Base-by-base conservation (phyloP, 2,888 invertebrate genomes). In the Caenorhabditis becei region DNA sequence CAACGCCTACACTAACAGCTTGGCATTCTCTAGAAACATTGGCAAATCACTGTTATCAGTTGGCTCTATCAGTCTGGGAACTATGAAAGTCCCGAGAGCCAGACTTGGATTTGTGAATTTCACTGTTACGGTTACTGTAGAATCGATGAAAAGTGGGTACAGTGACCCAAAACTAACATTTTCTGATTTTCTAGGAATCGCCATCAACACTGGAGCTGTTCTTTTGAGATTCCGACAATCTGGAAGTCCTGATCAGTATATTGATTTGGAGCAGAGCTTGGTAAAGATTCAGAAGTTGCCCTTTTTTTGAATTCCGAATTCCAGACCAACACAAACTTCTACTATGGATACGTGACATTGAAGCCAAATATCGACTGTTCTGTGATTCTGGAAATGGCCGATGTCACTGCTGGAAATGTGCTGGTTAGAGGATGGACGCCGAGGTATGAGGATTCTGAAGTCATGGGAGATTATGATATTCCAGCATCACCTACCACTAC, bases 321-420 rank as follows among this genome's bases (percentile, higher is more conserved):
- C n/a, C n/a, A n/a, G n/a, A n/a, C 49, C 0, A 58, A 61, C 28
- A 70, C 63, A 11, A 72, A 72, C 35, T 63, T 56, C 56, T 72
- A 72, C 37, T 63, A 51, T 24, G 44, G 32, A 44, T 56, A 44
- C n/a, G 32, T 63, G 16, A 62, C 53, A 32, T n/a, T 72, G 28
- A 72, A 63, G 14, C 28, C 63, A 26, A 16, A 62, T n/a, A 3
- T 10, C 1, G 56, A 54, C 11, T 63, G 56, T 63, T 26, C 54
- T 14, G n/a, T 72, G 10, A 16, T 18, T 14, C 56, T 41, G 32
- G 16, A 71, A 28, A 51, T n/a, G n/a, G 5, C 63, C 1, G n/a
- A 18, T 14, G 11, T 56, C 14, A 41, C 44, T 35, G 16, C 20
- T 11, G 63, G 63, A 1, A 16, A 53, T 11, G n/a, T 56, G 16